Conservation (phyloP, 2,797 vertebrate genomes). For the Garrulus glandarius region DNA sequence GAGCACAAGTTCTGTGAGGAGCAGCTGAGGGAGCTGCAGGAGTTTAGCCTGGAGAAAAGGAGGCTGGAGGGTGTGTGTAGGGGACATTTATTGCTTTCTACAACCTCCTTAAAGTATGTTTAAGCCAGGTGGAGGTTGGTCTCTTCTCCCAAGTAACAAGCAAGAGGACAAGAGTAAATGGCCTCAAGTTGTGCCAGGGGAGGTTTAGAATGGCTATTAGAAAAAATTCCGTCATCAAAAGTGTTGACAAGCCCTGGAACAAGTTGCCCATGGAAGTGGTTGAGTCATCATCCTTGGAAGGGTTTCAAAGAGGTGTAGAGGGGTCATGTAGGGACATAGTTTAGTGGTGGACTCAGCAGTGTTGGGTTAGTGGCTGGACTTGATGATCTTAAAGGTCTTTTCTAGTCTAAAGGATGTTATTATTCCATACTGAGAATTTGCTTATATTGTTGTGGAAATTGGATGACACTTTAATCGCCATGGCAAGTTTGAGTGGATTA, state of each 20-base stretch:
- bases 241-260: not conserved
- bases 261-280: not conserved
- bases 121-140: not conserved
- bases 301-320: not conserved
- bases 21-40: not conserved
- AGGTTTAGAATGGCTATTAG: not conserved
- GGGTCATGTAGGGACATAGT: not conserved
- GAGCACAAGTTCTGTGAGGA: not conserved
- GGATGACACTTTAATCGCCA: not conserved
- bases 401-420: not conserved
- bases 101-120: fast-evolving
- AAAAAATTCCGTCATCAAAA: not conserved
- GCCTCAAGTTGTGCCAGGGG: not conserved
- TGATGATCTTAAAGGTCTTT: not conserved
- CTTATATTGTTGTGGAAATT: conserved; percentile 9
- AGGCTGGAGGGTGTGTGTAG: not conserved
- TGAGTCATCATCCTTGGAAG: not conserved
- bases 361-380: not conserved
- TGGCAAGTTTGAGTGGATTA: not conserved
- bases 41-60: not conserved
- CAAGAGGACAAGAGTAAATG: not conserved
- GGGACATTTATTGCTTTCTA: not conserved
- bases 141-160: not conserved
- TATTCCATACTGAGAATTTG: not conserved
- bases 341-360: not conserved